Base-by-base conservation (phyloP, 2,797 vertebrate genomes). In the Platyrinchus mystaceus region DNA sequence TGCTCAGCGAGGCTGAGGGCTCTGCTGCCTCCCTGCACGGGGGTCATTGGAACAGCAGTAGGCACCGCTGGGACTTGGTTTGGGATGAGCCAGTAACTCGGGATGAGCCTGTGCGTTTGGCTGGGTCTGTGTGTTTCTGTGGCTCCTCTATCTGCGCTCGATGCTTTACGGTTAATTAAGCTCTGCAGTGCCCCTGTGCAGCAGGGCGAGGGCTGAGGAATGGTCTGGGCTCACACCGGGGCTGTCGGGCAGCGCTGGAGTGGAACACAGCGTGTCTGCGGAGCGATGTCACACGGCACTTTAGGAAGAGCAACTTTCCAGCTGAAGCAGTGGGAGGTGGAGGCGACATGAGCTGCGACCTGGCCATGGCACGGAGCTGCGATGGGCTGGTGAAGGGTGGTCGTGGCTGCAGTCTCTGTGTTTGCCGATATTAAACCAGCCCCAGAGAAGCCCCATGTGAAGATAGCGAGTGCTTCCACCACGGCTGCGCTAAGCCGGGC, bases 381-480 rank as follows among this genome's bases (percentile, higher is more conserved):
- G 12, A 23, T 2, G 58, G 44, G 67, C 55, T 5, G 82, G 23
- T 4, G 6, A 4, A 79, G 18, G 28, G 16, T 1, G 43, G 30
- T 2, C 3, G 12, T 6, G 2, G 41, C 5, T 3, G 66, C 6
- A 2, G 17, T 3, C 39, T 34, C 39, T 1, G 3, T 9, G 4
- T 8, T 24, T 12, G 20, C 74, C 2, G 1, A 0, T 3, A 0
- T 7, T 11, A 1, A 0, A 2, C 0, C 0, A 15, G 50, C 62
- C 46, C 5, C 0, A 1, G 69, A 14, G 26, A 7, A 14, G 18
- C 49, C 30, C 85, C 76, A 34, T 15, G 0, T 0, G 34, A 23
- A 9, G 7, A 71, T 67, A 43, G 53, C 3, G 14, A 43, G 43
- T 0, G 6, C 52, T 82, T 34, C 43, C 20, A 4, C 27, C 1